Conservation (phyloP, 2,888 invertebrate genomes). For the Disparrhopalites patrizii region DNA sequence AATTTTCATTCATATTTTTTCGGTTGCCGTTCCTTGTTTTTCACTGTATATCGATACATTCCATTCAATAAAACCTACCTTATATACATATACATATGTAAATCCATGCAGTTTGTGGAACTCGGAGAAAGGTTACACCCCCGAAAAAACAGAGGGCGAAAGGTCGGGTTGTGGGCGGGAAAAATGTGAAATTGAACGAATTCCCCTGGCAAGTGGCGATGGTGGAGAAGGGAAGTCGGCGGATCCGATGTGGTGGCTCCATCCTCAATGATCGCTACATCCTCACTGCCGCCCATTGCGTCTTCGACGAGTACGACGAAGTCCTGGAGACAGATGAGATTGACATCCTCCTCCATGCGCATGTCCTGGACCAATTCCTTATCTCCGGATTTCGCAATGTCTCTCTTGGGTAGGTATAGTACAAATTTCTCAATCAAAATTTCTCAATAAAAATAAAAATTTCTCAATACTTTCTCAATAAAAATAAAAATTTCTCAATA, state of each 20-base stretch:
- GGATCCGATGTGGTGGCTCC: conserved; percentile 31
- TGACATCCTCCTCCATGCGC: conserved; percentile 32
- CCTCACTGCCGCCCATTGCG: conserved; percentile 41
- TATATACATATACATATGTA: no score
- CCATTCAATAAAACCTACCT: no score
- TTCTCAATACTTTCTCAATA: no score
- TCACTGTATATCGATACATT: no score
- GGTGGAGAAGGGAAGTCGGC: conserved; percentile 33
- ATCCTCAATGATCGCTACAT: conserved; percentile 6
- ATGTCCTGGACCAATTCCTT: conserved; percentile 26
- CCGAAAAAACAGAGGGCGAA: no score
- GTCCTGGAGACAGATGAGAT: conserved; percentile 8
- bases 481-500: no score
- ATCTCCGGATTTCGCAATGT: conserved; percentile 6
- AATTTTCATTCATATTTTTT: no score
- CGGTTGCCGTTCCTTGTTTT: no score
- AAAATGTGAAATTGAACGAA: conserved; percentile 38
- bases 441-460: no score
- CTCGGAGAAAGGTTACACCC: no score
- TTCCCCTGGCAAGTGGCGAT: conserved; percentile 44
- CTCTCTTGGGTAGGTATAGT: conserved; percentile 3
- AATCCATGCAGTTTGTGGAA: no score
- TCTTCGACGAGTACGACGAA: conserved; percentile 8
- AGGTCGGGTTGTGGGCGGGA: conserved; percentile 41
- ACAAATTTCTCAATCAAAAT: no score